These are phyloP conservation scores for Lepilemur septentrionalis DNA, from an alignment of 2,797 vertebrate species.

Conservation along the genomic window DNA sequence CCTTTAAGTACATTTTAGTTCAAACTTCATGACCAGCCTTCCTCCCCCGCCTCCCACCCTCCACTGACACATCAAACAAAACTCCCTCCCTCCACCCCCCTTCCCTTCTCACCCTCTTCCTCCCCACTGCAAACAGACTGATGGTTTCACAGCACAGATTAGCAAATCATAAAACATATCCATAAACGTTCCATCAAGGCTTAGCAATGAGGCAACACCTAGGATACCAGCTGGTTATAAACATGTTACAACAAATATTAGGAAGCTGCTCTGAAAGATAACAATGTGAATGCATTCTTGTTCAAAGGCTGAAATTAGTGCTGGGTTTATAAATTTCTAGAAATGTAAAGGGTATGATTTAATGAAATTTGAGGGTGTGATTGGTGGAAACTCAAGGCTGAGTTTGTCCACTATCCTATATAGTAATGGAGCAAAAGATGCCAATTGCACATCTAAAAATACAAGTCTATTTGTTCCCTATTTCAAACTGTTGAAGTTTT, in stretches of 20 bases:
- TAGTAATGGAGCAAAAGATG: background rate
- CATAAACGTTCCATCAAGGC: conserved; percentile 61
- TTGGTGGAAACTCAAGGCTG: background rate
- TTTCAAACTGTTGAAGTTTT: background rate
- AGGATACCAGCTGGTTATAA: conserved; percentile 46
- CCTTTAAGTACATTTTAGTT: conserved; percentile 50
- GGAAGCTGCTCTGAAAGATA: conserved; percentile 37
- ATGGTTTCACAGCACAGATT: conserved; percentile 73
- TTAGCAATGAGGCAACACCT: conserved; percentile 71
- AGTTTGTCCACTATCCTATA: background rate
- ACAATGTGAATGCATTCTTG: conserved; percentile 39
- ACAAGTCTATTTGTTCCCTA: background rate
- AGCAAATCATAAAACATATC: conserved; percentile 78
- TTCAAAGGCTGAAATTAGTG: background rate
- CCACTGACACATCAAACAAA: conserved; percentile 53
- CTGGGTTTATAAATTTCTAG: background rate
- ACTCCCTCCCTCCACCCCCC: background rate
- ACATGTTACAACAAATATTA: conserved; percentile 11
- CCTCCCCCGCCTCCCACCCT: background rate
- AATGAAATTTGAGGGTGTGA: background rate
- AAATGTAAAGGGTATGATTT: background rate
- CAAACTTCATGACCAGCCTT: conserved; percentile 15
- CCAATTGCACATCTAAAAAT: background rate
- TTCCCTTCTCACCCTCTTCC: background rate
- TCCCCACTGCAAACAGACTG: conserved; percentile 75